Base-by-base conservation (phyloP, 1,140 invertebrate genomes). In the Drosophila melanica region DNA sequence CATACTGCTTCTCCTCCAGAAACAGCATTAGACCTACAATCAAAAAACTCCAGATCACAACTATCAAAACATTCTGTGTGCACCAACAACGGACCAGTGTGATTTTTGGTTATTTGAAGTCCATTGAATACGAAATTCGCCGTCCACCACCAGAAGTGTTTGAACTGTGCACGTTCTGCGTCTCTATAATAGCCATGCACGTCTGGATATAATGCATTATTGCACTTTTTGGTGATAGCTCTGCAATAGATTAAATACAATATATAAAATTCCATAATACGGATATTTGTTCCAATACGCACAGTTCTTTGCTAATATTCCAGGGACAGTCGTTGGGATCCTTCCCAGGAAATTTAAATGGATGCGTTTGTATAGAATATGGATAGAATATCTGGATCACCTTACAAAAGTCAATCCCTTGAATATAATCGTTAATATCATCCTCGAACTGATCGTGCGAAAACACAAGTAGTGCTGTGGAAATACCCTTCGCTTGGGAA, bases 101-200 rank as follows among this genome's bases (percentile, higher is more conserved):
- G 12, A 33, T 14, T 11, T 8, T n/a, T 42, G 14, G 37, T 44
- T 2, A 18, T 4, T 1, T 33, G 4, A 27, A 51, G 37, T 4
- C 16, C 7, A 33, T 53, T 11, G 14, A 63, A 63, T 2, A 63
- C 35, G 0, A 11, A 7, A 30, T 63, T 63, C 4, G 48, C 60
- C 35, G 42, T 42, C 60, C 60, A 63, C 60, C 60, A 63, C 60
- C 60, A 63, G 27, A 51, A 48, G 27, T 63, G 47, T 23, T 41
- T 63, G 3, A 3, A 33, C 6, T 23, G 4, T 0, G 60, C 51
- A 3, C 11, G 27, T 2, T 5, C 1, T 9, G 48, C 48, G 0
- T 5, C 14, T 35, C 48, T 53, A 4, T 35, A 53, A 10, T 18
- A 7, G 4, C 50, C 50, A 16, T 53, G 4, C 0, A 35, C 3